Evolutionary conservation across 2,797 vertebrate genomes (phyloP).

Genomic region (Falco biarmicus): DNA sequence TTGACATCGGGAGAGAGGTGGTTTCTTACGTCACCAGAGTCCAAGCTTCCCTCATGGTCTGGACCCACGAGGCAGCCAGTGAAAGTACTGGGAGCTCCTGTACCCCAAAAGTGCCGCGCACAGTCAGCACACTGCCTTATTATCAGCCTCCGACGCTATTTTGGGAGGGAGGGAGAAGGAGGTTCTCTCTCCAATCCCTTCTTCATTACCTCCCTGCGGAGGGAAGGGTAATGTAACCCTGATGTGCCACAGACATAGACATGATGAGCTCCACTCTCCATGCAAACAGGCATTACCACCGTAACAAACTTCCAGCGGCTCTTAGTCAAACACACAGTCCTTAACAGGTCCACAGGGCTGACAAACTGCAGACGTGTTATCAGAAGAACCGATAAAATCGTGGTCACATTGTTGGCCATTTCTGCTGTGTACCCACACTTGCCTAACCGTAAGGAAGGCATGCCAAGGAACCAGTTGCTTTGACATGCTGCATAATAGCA

Average conservation of each 20-base stretch:
- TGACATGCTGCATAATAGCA: background rate
- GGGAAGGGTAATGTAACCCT: background rate
- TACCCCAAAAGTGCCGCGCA: background rate
- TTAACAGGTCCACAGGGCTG: background rate
- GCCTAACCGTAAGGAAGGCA: background rate
- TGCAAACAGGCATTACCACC: accelerated
- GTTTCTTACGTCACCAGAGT: background rate
- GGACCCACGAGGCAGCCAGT: background rate
- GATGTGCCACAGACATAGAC: background rate
- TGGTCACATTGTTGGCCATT: background rate
- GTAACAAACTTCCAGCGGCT: background rate
- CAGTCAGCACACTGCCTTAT: background rate
- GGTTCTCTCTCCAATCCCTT: background rate
- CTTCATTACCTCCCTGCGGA: background rate
- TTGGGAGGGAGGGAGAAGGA: background rate
- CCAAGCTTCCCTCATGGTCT: background rate
- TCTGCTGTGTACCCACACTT: background rate
- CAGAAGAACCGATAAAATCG: background rate
- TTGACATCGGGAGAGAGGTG: background rate
- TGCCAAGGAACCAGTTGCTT: background rate
- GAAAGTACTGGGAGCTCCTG: background rate
- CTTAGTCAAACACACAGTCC: background rate
- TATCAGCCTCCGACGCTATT: background rate
- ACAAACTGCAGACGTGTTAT: background rate
- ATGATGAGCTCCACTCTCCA: background rate